Evolutionary conservation across 2,797 vertebrate species (phyloP).

Genomic region (Cirrhinus mrigala): DNA sequence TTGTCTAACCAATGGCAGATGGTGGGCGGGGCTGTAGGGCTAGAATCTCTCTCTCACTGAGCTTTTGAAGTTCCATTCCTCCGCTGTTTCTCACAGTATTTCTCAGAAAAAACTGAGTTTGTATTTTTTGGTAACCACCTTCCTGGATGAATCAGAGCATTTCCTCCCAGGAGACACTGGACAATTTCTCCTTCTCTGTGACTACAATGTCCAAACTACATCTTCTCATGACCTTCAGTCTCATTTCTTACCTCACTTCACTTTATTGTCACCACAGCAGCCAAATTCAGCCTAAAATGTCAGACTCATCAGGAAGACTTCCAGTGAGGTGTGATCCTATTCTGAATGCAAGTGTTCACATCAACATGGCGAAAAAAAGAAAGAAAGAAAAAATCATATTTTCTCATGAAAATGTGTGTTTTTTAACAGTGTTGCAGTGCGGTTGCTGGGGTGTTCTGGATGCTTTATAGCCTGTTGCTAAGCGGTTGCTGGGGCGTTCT

Average conservation of each 20-base stretch:
- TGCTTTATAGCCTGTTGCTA: too few relatives aligned
- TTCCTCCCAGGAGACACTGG: not conserved
- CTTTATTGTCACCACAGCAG: not conserved
- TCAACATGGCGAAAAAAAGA: not conserved
- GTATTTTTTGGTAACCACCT: conserved; percentile 14
- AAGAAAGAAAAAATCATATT: not conserved
- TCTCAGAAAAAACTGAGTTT: not conserved
- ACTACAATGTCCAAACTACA: not conserved
- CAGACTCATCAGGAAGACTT: not conserved
- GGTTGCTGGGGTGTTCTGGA: not conserved
- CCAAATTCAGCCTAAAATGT: not conserved
- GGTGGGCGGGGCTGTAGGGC: not conserved
- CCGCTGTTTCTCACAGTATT: not conserved
- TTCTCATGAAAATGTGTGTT: not conserved
- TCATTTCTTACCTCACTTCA: not conserved
- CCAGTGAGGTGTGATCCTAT: not conserved
- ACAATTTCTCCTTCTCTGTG: not conserved
- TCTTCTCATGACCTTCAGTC: conserved; percentile 8
- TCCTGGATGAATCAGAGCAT: not conserved
- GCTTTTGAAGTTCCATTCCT: not conserved
- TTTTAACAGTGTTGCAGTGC: not conserved
- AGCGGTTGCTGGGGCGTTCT: not conserved
- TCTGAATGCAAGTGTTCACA: not conserved
- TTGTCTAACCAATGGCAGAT: not conserved
- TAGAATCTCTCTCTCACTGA: not conserved